A percentile compares a stretch with the other conserved stretches of the same genome.
Evolutionary conservation across 2,888 invertebrate species (phyloP).

Genomic region (Napeogenes sylphis): DNA sequence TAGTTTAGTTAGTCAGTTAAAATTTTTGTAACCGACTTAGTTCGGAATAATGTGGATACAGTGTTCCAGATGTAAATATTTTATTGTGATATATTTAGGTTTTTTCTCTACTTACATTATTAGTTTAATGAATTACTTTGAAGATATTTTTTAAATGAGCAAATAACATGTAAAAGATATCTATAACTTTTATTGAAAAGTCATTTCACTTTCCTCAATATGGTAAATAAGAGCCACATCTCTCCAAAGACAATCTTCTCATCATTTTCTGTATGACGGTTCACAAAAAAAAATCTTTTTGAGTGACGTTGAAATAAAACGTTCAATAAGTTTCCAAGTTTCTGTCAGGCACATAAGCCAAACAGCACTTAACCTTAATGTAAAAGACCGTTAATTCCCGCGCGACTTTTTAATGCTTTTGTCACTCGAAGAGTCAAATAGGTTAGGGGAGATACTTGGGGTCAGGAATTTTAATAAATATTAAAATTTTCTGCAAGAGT

Average conservation of each 20-base stretch:
- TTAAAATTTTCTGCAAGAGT: not conserved
- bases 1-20: not conserved
- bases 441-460: constrained; percentile 10
- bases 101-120: no score
- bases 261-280: not conserved
- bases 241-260: not conserved
- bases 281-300: not conserved
- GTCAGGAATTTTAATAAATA: constrained; percentile 11
- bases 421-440: constrained; percentile 49
- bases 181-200: no score
- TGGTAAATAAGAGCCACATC: not conserved
- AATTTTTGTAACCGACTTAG: no score
- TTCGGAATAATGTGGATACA: no score
- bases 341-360: constrained; percentile 62
- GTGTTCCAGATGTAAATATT: no score
- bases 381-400: constrained; percentile 60
- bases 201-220: no score
- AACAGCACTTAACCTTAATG: constrained; percentile 70
- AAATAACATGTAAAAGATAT: no score
- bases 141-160: no score
- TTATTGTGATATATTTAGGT: no score
- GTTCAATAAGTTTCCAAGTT: constrained; percentile 44
- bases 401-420: constrained; percentile 58
- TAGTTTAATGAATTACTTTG: no score
- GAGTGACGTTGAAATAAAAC: not conserved